A percentile compares a stretch with the other conserved stretches of the same genome.
phyloP scores from a whole-genome alignment of 2,797 vertebrate genomes.

The Aplochiton taeniatus region DNA sequence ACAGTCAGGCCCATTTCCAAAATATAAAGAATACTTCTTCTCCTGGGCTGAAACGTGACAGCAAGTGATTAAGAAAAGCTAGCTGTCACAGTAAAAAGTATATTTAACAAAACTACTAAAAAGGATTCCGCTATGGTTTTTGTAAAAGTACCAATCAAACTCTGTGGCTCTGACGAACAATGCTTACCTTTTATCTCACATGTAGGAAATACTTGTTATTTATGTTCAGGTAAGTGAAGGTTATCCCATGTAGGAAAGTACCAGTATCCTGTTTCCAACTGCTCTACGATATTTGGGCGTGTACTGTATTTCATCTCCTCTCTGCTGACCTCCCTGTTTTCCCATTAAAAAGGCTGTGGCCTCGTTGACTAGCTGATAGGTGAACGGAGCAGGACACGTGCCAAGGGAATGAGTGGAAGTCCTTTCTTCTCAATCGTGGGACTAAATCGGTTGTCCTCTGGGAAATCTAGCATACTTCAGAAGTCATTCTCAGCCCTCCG shows the following conservation, averaged over 20 bases:
- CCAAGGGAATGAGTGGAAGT: background rate
- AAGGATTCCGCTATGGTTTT: no score
- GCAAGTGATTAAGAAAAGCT: no score
- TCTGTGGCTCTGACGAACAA: no score
- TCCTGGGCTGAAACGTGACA: no score
- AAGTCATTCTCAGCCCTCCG: conserved; percentile 43
- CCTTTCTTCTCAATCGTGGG: background rate
- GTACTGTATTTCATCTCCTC: conserved; percentile 11
- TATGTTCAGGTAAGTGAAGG: conserved; percentile 2
- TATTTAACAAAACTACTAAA: no score
- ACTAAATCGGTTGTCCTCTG: conserved; percentile 23
- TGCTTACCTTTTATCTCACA: no score
- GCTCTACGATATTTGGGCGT: background rate
- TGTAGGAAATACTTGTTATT: conserved; percentile 24
- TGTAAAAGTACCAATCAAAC: no score
- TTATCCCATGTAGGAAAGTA: conserved; percentile 18
- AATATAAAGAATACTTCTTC: no score
- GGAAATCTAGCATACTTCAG: conserved; percentile 26
- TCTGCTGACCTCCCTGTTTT: conserved; percentile 4
- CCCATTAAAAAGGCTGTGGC: background rate
- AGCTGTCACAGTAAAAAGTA: no score
- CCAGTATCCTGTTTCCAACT: conserved; percentile 13
- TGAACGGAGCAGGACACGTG: background rate
- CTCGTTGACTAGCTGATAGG: no score
- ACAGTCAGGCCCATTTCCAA: no score